A percentile compares a stretch with the other conserved stretches of the same genome.
Conservation (phyloP, 1,140 invertebrate species). For the Berghia stephanieae region DNA sequence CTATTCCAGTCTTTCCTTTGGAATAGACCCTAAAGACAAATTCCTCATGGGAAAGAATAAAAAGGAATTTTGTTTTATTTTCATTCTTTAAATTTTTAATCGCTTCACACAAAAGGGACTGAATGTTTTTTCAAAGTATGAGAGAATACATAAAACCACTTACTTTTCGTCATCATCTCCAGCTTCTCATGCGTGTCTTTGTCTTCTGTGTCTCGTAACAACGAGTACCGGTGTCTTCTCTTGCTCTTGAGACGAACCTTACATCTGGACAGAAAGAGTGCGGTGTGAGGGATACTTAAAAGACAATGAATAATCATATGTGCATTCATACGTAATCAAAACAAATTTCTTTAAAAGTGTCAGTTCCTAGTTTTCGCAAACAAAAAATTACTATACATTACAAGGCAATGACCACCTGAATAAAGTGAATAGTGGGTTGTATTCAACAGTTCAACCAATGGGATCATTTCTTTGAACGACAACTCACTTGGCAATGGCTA, state of each 20-base stretch:
- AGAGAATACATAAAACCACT: no score
- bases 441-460: no score
- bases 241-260: conserved; percentile 66
- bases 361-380: not conserved
- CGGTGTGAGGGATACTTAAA: not conserved
- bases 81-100: not conserved
- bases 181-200: conserved; percentile 67
- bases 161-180: conserved; percentile 57
- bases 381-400: not conserved
- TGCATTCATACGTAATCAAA: not conserved
- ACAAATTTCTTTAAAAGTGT: not conserved
- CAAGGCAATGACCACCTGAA: not conserved
- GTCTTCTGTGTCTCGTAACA: conserved; percentile 71
- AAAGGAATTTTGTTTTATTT: not conserved
- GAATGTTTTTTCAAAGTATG: not conserved
- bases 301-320: not conserved
- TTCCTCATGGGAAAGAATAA: not conserved
- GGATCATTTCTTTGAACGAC: no score
- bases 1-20: not conserved
- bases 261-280: not conserved
- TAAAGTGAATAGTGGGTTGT: no score
- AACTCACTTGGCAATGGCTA: no score
- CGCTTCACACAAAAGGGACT: not conserved
- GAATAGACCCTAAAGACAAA: not conserved
- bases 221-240: conserved; percentile 71